Percentiles rank a stretch among this genome's conserved stretches.
Conservation (phyloP, 2,888 invertebrate genomes). For the Chymomyza fuscimana region DNA sequence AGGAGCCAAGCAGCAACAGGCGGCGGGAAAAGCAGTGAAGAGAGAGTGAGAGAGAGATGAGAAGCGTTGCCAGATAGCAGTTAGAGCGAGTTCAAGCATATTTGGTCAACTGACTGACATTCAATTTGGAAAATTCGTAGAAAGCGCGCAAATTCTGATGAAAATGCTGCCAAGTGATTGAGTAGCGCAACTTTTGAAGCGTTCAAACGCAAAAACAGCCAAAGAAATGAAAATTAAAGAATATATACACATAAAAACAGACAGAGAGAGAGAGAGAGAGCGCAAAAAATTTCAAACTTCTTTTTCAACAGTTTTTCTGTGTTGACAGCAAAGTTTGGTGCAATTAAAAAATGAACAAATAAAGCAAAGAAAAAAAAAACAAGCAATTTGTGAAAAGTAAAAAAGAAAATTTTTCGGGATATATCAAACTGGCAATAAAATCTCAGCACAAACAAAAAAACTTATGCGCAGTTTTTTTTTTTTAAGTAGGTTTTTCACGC, state of each 20-base stretch:
- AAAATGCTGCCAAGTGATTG: conserved; percentile 1
- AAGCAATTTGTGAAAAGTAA: conserved; percentile 5
- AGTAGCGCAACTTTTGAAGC: neutral
- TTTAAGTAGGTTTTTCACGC: neutral
- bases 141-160: neutral
- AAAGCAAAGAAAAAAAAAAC: neutral
- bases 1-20: neutral
- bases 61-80: neutral
- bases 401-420: neutral
- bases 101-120: conserved; percentile 1
- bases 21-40: too few relatives aligned
- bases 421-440: neutral
- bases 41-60: neutral
- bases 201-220: neutral
- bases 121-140: conserved; percentile 3
- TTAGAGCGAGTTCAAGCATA: neutral
- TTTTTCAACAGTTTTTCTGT: neutral
- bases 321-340: neutral
- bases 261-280: neutral
- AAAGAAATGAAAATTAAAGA: neutral
- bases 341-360: conserved; percentile 1
- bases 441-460: neutral
- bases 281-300: neutral
- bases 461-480: too few relatives aligned
- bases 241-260: neutral